phyloP scores from a whole-genome alignment of 2,113 vertebrate genomes.

The Tamias sibiricus region DNA sequence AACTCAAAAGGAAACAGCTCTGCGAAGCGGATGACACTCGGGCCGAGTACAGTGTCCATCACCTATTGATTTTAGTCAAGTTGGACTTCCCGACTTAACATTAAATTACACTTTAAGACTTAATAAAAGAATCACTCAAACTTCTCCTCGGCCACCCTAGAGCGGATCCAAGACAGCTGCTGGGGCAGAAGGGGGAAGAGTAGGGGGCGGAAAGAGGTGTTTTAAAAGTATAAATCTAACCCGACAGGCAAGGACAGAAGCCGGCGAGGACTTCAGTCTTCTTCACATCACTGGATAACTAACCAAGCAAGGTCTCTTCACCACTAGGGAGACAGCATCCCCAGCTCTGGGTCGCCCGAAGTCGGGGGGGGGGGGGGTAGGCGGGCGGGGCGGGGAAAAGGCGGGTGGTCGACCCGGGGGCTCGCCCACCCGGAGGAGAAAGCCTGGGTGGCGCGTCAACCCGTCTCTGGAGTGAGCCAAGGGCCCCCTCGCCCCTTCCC shows the following conservation, averaged over 20 bases:
- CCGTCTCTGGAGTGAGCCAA: background rate
- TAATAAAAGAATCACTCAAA: conserved; percentile 55
- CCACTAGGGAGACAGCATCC: background rate
- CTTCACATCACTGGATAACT: conserved; percentile 42
- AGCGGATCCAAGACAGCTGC: conserved; percentile 47
- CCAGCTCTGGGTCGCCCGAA: background rate
- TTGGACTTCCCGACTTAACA: conserved; percentile 48
- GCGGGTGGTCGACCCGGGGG: conserved; percentile 61
- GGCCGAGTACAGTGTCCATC: background rate
- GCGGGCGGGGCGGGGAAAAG: background rate
- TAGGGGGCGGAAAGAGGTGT: background rate
- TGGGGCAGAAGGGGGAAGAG: fast-evolving
- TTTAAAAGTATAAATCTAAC: conserved; percentile 33
- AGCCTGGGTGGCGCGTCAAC: conserved; percentile 60
- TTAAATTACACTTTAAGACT: conserved; percentile 54
- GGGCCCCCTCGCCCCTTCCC: conserved; percentile 27
- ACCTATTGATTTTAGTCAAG: conserved; percentile 56
- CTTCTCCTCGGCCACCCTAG: conserved; percentile 37
- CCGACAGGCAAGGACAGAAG: conserved; percentile 34
- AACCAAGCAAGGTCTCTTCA: background rate
- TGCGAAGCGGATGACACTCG: conserved; percentile 14
- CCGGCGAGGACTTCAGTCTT: background rate
- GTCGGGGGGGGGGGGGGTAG: background rate
- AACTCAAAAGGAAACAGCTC: conserved; percentile 64
- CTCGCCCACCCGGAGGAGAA: conserved; percentile 58